These are phyloP conservation scores for Drosophila mauritiana DNA, from an alignment of 1,140 invertebrate species.

Conservation along the genomic window DNA sequence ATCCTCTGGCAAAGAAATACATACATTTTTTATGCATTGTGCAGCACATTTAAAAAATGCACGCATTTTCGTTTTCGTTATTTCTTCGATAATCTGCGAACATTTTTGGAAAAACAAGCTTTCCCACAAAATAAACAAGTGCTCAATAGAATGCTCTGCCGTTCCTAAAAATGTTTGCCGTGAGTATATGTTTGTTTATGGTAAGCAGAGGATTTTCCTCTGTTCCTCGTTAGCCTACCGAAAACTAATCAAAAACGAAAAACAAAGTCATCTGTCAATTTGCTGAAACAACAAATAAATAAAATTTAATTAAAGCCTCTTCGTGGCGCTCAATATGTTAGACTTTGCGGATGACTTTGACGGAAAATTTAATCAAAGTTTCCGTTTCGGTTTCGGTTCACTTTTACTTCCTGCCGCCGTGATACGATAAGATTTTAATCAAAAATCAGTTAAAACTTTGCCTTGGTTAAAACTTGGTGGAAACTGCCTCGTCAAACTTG, in stretches of 20 bases:
- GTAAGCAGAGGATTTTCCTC: background rate
- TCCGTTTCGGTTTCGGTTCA: slow-evolving; percentile 34
- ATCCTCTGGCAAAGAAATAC: background rate
- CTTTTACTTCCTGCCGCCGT: slow-evolving; percentile 18
- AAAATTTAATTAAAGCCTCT: slow-evolving; percentile 44
- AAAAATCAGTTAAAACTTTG: slow-evolving; percentile 68
- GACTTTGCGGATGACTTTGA: slow-evolving; percentile 17
- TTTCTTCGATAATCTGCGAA: background rate
- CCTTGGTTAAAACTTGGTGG: slow-evolving; percentile 8
- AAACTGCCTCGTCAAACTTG: slow-evolving; percentile 54
- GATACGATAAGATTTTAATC: slow-evolving; percentile 64
- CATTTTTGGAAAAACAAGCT: slow-evolving; percentile 14
- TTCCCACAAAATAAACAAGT: slow-evolving; percentile 21
- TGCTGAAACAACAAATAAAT: slow-evolving; percentile 19
- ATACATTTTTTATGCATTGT: background rate
- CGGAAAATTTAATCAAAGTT: slow-evolving; percentile 41
- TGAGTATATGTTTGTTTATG: slow-evolving; percentile 3
- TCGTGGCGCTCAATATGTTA: slow-evolving; percentile 31
- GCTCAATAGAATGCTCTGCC: slow-evolving; percentile 7
- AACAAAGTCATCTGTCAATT: slow-evolving; percentile 48
- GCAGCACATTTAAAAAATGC: background rate
- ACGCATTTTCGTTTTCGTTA: background rate
- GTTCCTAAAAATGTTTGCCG: background rate
- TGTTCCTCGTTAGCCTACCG: background rate
- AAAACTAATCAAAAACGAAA: slow-evolving; percentile 32